These are phyloP conservation scores for Sogatella furcifera DNA, from an alignment of 1,140 invertebrate species.

Conservation along the genomic window DNA sequence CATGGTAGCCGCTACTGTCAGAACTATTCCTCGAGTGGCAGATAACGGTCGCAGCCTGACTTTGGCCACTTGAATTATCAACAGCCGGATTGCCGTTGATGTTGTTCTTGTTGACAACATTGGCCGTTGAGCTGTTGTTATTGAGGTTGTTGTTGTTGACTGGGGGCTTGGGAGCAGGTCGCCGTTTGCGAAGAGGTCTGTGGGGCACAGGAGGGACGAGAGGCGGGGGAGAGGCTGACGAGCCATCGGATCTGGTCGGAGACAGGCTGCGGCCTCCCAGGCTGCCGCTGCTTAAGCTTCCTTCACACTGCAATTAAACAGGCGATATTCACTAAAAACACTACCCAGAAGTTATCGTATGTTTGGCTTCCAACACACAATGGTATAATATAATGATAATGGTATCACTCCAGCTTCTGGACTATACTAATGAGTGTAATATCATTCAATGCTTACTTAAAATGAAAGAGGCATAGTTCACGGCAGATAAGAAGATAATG, in stretches of 20 bases:
- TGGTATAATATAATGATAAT: too few species aligned
- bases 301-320: conserved; percentile 28
- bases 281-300: conserved; percentile 39
- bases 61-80: neutral
- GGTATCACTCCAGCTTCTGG: too few species aligned
- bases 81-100: neutral
- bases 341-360: too few species aligned
- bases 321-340: too few species aligned
- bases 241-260: conserved; percentile 36
- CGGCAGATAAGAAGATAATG: too few species aligned
- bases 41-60: conserved; percentile 32
- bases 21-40: conserved; percentile 62
- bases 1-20: conserved; percentile 65
- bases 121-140: neutral
- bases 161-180: conserved; percentile 48
- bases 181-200: conserved; percentile 39
- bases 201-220: conserved; percentile 33
- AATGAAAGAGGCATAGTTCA: too few species aligned
- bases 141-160: conserved; percentile 2
- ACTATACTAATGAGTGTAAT: too few species aligned
- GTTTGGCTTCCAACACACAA: too few species aligned
- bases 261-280: conserved; percentile 38
- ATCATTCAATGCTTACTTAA: too few species aligned
- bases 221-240: conserved; percentile 32
- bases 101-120: conserved; percentile 11